Base-by-base conservation (phyloP, 2,888 invertebrate species). In the Apomyelois bistriatella region DNA sequence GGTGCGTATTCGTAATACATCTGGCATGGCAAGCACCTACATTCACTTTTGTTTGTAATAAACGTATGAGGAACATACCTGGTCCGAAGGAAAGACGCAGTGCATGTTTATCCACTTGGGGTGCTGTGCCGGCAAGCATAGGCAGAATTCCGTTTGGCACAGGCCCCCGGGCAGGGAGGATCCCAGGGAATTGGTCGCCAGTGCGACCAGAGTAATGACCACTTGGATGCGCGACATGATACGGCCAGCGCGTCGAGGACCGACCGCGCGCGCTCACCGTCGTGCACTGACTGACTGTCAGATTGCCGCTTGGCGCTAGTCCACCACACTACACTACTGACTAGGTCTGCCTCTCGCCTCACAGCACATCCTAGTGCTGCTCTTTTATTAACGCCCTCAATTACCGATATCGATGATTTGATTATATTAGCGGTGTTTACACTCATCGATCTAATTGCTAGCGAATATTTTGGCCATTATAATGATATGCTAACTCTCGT, bases 41-140 rank as follows among this genome's bases (percentile, higher is more conserved):
- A 36, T 69, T 72, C 72, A 69, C 74, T 69, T 70, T 71, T 74
- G 68, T 72, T 67, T 67, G 65, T 64, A 57, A 59, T 66, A 59
- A 53, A 59, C 49, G 54, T 58, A 54, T 56, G 50, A 57, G 59
- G 57, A 63, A 56, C 85, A 88, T 91, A 93, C 94, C 93, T 93
- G 91, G 70, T 90, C 82, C 54, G 78, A 76, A 58, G 86, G 83
- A 67, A 94, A 90, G 64, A 92, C 91, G 79, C 94, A 94, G 82
- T 93, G 93, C 70, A 94, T 90, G 64, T 84, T 90, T 67, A 91
- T 91, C 93, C 94, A 94, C 47, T 76, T 78, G 43, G 92, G 91
- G 62, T 91, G 92, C 28, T 88, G 86, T 50, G 87, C 91, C 48
- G 90, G 82, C 38, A 85, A 82, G 75, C 94, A 94, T 63, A 85